phyloP scores from a whole-genome alignment of 2,113 vertebrate genomes.

The Acanthochromis polyacanthus region DNA sequence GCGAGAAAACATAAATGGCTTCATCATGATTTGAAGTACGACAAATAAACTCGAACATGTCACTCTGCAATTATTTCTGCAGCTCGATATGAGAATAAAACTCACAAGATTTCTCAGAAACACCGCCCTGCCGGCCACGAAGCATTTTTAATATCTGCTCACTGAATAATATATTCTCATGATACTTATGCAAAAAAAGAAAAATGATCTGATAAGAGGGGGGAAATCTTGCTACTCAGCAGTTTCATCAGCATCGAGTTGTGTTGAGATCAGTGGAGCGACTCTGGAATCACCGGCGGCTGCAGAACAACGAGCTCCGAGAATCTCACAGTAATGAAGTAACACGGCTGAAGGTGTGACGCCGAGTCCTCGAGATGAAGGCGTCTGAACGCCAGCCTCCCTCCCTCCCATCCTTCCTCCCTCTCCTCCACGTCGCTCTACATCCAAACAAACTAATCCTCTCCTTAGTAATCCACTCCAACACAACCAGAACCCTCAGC shows the following conservation, averaged over 20 bases:
- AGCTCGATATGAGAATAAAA: slow-evolving; percentile 26
- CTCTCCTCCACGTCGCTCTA: slow-evolving; percentile 1
- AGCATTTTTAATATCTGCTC: slow-evolving; percentile 50
- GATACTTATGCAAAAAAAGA: slow-evolving; percentile 62
- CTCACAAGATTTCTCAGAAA: background rate
- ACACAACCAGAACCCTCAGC: slow-evolving; percentile 55
- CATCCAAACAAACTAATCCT: slow-evolving; percentile 73
- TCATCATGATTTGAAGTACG: too few relatives aligned
- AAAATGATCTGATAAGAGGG: slow-evolving; percentile 60
- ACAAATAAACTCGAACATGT: too few relatives aligned
- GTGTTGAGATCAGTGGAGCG: slow-evolving; percentile 67
- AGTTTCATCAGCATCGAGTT: slow-evolving; percentile 59
- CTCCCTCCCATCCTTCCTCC: background rate
- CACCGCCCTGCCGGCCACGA: slow-evolving; percentile 45
- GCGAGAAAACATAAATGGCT: too few relatives aligned
- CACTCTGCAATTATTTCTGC: too few relatives aligned
- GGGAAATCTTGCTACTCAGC: slow-evolving; percentile 62
- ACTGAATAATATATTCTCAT: slow-evolving; percentile 73
- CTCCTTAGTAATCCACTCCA: slow-evolving; percentile 76
- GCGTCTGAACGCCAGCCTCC: slow-evolving; percentile 25
- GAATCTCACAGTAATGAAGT: slow-evolving; percentile 63
- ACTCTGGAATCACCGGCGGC: slow-evolving; percentile 63
- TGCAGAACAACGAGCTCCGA: slow-evolving; percentile 53
- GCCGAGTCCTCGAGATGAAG: slow-evolving; percentile 62
- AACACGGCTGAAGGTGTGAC: slow-evolving; percentile 61